phyloP scores from a whole-genome alignment of 1,140 invertebrate genomes.

The Gyrodactylus salaris region DNA sequence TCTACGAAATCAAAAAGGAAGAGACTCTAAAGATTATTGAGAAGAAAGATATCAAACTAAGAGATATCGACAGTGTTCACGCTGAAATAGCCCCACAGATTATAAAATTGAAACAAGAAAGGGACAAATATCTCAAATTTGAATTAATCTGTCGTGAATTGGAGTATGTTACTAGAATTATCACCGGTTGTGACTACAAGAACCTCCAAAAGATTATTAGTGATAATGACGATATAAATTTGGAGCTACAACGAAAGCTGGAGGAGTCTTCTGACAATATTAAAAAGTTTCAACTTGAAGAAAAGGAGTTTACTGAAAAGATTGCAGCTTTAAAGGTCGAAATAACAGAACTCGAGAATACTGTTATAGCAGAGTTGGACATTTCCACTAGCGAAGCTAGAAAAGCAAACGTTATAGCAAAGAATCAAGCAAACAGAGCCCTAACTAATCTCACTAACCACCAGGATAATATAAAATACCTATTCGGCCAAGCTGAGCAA shows the following conservation, averaged over 20 bases:
- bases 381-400: neutral
- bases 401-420: neutral
- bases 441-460: neutral
- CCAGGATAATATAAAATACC: neutral
- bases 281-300: slow-evolving; percentile 24
- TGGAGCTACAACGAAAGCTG: slow-evolving; percentile 10
- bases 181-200: slow-evolving; percentile 28
- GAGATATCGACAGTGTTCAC: slow-evolving; percentile 41
- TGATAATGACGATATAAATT: slow-evolving; percentile 23
- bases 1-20: slow-evolving; percentile 78
- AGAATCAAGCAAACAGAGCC: neutral
- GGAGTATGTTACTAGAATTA: slow-evolving; percentile 41
- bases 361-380: neutral
- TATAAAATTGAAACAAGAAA: slow-evolving; percentile 47
- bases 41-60: slow-evolving; percentile 62
- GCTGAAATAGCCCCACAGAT: slow-evolving; percentile 60
- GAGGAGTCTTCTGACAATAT: slow-evolving; percentile 15
- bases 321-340: slow-evolving; percentile 22
- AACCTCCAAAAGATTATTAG: slow-evolving; percentile 16
- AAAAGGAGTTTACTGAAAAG: slow-evolving; percentile 26
- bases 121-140: slow-evolving; percentile 48
- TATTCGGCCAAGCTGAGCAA: neutral
- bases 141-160: slow-evolving; percentile 41
- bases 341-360: neutral
- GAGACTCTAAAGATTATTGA: slow-evolving; percentile 50